Conservation (phyloP, 2,797 vertebrate species). For the Echiichthys vipera region DNA sequence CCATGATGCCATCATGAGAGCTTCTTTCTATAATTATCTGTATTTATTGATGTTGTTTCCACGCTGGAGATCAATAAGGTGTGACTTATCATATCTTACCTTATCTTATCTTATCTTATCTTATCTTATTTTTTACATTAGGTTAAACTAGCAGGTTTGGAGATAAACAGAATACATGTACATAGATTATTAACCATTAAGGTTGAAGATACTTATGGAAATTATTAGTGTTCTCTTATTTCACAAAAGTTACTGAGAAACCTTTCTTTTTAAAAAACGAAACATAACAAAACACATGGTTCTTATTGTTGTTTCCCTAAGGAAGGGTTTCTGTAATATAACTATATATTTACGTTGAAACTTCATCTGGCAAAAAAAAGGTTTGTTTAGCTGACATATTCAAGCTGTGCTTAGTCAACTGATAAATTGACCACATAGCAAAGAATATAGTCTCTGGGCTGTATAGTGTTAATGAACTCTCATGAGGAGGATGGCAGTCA, state of each 20-base stretch:
- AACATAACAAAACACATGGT: too few species aligned
- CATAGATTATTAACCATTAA: not conserved
- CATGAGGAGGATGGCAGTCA: conserved; percentile 40
- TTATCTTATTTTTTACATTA: too few species aligned
- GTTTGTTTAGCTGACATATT: conserved; percentile 45
- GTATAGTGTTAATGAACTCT: conserved; percentile 54
- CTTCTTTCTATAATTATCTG: too few species aligned
- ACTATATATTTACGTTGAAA: conserved; percentile 20
- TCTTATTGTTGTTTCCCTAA: not conserved
- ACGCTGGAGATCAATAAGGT: too few species aligned
- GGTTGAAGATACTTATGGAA: not conserved
- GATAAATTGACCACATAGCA: conserved; percentile 61
- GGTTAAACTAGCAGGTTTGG: not conserved
- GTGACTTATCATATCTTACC: too few species aligned
- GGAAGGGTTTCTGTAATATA: not conserved
- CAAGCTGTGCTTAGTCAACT: conserved; percentile 64
- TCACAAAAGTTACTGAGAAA: too few species aligned
- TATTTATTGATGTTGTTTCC: too few species aligned
- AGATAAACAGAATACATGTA: not conserved
- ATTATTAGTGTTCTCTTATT: not conserved
- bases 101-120: too few species aligned
- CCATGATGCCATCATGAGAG: too few species aligned
- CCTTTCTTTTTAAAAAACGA: too few species aligned
- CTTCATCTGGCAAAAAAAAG: conserved; percentile 27
- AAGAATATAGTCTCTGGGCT: conserved; percentile 45